Percentiles rank a stretch among this genome's conserved stretches.
Evolutionary conservation across 2,888 invertebrate genomes (phyloP).

Genomic region (Lycaena phlaeas): DNA sequence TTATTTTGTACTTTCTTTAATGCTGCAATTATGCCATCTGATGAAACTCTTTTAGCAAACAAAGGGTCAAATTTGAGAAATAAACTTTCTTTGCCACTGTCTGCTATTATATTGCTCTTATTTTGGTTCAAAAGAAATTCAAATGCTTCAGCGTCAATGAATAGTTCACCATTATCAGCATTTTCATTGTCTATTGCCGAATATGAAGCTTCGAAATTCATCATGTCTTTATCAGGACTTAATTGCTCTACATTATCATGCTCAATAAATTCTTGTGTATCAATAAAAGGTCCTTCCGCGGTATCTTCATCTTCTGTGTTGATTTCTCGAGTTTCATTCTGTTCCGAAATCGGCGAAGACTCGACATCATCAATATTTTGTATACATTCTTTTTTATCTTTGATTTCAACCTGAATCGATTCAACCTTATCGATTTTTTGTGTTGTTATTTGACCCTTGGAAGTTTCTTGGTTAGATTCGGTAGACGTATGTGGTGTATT

Average conservation of each 20-base stretch:
- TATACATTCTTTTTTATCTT: not conserved
- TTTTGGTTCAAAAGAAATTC: conserved; percentile 61
- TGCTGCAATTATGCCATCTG: conserved; percentile 43
- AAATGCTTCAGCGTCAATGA: conserved; percentile 61
- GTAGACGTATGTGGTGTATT: not conserved
- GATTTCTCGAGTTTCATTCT: conserved; percentile 27
- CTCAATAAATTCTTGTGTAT: conserved; percentile 37
- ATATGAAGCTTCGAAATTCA: conserved; percentile 39
- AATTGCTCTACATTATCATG: conserved; percentile 31
- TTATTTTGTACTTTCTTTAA: conserved; percentile 38
- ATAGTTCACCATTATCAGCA: conserved; percentile 44
- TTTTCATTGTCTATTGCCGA: conserved; percentile 33
- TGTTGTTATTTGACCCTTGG: not conserved
- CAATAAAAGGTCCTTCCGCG: conserved; percentile 51
- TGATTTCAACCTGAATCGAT: not conserved
- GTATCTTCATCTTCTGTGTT: conserved; percentile 64
- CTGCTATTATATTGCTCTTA: conserved; percentile 40
- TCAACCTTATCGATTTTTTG: not conserved
- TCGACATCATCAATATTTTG: conserved; percentile 27
- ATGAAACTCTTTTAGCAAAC: conserved; percentile 51
- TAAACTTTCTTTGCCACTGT: conserved; percentile 62
- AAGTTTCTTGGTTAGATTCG: not conserved
- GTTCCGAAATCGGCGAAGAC: conserved; percentile 35
- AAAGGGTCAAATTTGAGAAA: conserved; percentile 64
- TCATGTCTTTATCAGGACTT: conserved; percentile 34